Evolutionary conservation across 2,113 vertebrate genomes (phyloP), one percentile per base, ranked within the genome.

Genomic region (Abramis brama): DNA sequence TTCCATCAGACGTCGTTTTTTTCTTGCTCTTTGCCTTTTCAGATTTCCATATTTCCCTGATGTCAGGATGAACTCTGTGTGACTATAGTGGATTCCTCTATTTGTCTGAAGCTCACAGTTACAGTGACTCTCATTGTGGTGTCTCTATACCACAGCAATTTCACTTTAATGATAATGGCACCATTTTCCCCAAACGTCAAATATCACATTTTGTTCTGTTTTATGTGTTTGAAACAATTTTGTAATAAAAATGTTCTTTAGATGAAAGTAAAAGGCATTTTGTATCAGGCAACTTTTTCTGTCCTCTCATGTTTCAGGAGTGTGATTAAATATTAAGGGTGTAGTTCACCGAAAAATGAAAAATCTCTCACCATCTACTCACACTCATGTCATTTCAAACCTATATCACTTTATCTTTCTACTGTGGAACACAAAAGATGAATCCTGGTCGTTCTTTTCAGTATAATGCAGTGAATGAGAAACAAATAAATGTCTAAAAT

Each of bases 21-120:
- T 43, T 47, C 39, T 39, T 52, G 30, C 60, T 55, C 76, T 43
- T 82, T 79, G 52, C 64, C 33, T 89, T 78, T 82, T 52, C 55
- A 87, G 79, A 87, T 92, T 91, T 87, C 76, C 82, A 88, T 85
- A 90, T 90, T 90, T 83, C 82, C 91, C 87, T 93, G 85, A 88
- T 91, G 91, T 91, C 83, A 88, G 79, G 33, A 57, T 74, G 88
- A 92, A 90, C 81, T 84, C 82, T 86, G 64, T 66, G 82, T 86
- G 84, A 86, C 66, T 82, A 87, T 52, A 39, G 76, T 52, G 33
- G 52, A 75, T 83, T 62, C 25, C 82, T 87, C 87, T 86, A 79
- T 90, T 88, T 88, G 81, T 85, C 84, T 76, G 59, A 64, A 77
- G 81, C 89, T 88, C 83, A 68, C 70, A 86, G 86, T 85, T 84